phyloP scores from a whole-genome alignment of 2,113 vertebrate genomes.

The Ibidorhyncha struthersii region DNA sequence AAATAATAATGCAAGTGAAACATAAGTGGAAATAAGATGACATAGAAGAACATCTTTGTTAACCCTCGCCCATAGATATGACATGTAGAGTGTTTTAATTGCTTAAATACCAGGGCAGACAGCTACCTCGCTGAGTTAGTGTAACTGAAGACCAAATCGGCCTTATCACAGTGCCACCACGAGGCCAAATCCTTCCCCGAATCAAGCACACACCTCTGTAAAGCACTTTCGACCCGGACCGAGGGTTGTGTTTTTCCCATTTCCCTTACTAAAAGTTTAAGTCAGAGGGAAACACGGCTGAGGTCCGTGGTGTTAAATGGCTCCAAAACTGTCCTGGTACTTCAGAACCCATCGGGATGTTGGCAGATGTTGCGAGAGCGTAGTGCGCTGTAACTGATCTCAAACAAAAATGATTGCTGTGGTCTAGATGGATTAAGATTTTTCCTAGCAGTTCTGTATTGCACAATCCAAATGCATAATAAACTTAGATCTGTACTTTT shows the following conservation, averaged over 20 bases:
- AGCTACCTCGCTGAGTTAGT: accelerated
- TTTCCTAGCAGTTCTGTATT: neutral
- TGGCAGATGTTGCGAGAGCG: neutral
- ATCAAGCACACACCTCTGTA: neutral
- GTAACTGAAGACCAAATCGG: accelerated
- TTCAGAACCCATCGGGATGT: neutral
- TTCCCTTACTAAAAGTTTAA: neutral
- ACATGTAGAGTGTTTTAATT: neutral
- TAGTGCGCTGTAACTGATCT: neutral
- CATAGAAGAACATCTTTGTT: neutral
- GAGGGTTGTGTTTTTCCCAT: neutral
- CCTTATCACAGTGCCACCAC: neutral
- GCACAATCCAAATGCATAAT: conserved; percentile 2
- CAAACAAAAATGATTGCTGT: neutral
- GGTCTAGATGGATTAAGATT: neutral
- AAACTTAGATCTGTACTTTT: conserved; percentile 42
- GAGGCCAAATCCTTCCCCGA: neutral
- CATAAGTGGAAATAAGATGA: neutral
- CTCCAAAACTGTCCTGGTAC: accelerated
- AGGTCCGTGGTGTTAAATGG: accelerated
- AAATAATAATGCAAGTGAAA: neutral
- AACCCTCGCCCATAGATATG: neutral
- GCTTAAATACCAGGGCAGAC: neutral
- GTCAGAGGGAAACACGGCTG: neutral
- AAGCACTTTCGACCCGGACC: accelerated